Evolutionary conservation across 2,797 vertebrate species (phyloP).

Genomic region (Aselliscus stoliczkanus): DNA sequence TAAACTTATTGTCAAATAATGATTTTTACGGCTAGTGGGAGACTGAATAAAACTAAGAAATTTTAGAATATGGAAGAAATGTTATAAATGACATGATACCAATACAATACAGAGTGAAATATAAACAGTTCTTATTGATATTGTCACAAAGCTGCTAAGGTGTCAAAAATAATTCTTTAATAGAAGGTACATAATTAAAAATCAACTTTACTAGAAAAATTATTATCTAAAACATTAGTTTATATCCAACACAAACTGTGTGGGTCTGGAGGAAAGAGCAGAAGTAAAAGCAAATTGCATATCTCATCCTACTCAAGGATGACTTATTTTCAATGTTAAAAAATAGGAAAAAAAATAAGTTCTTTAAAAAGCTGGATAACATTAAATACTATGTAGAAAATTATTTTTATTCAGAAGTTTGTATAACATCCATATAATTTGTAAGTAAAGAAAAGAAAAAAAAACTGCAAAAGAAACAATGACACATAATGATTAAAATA

Average conservation of each 20-base stretch:
- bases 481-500: not conserved
- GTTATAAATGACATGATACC: not conserved
- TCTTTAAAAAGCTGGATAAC: not conserved
- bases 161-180: not conserved
- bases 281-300: not conserved
- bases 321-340: not conserved
- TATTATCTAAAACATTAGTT: not conserved
- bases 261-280: not conserved
- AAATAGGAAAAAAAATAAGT: not conserved
- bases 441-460: not conserved
- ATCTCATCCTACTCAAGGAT: not conserved
- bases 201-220: not conserved
- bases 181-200: not conserved
- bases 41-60: not conserved
- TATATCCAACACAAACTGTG: not conserved
- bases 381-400: not conserved
- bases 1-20: not conserved
- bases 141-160: not conserved
- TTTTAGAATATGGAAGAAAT: not conserved
- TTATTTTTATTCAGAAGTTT: not conserved
- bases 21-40: not conserved
- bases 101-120: not conserved
- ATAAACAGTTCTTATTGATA: not conserved
- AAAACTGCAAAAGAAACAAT: not conserved
- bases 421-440: not conserved